Evolutionary conservation across 2,113 vertebrate species (phyloP).

Genomic region (Micronycteris hirsuta): DNA sequence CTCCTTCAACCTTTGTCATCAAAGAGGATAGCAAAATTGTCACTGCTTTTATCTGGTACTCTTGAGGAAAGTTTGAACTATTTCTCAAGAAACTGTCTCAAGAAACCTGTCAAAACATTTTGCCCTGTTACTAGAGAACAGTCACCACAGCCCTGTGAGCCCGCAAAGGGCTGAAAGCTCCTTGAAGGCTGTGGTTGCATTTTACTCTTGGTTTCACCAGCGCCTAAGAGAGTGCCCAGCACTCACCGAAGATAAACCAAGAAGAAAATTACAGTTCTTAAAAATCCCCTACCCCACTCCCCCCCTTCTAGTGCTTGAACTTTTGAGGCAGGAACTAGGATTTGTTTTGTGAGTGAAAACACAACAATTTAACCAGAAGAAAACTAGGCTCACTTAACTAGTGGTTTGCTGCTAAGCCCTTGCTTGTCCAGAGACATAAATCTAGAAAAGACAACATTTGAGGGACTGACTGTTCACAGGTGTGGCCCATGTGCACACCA

Average conservation of each 20-base stretch:
- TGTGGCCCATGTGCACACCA: neutral
- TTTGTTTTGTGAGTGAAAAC: neutral
- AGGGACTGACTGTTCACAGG: neutral
- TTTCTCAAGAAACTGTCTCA: neutral
- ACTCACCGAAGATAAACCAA: neutral
- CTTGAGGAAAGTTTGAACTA: constrained; percentile 29
- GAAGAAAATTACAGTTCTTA: neutral
- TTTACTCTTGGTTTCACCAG: neutral
- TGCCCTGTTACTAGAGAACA: neutral
- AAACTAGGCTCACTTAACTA: neutral
- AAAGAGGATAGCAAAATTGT: constrained; percentile 17
- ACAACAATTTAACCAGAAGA: neutral
- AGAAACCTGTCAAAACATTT: neutral
- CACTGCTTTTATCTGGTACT: neutral
- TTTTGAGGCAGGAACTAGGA: neutral
- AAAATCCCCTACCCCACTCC: neutral
- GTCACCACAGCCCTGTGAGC: neutral
- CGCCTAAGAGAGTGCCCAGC: neutral
- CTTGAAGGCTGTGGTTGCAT: neutral
- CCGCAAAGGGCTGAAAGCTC: neutral
- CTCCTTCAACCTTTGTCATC: constrained; percentile 50
- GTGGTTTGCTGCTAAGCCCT: neutral
- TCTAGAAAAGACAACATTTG: neutral
- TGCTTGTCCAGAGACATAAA: neutral
- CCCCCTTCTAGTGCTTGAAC: neutral